A percentile compares a stretch with the other conserved stretches of the same genome.
These are phyloP conservation scores for Petrocephalus microphthalmus DNA, from an alignment of 2,113 vertebrate species.

Conservation along the genomic window DNA sequence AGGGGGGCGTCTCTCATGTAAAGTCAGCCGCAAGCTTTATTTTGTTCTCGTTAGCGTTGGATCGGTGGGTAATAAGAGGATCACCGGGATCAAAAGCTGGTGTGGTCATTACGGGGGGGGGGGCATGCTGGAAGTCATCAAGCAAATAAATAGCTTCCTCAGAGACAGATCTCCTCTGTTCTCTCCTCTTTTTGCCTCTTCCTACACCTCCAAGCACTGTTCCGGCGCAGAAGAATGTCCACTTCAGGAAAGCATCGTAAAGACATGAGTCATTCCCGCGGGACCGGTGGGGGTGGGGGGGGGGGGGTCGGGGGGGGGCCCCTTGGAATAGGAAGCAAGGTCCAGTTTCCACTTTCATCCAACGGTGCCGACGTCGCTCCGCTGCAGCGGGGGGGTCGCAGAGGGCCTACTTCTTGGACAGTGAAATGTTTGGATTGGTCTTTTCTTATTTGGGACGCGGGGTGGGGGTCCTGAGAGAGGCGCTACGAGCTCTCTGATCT, in stretches of 20 bases:
- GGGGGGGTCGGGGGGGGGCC: not conserved
- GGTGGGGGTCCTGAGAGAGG: constrained; percentile 75
- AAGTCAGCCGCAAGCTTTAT: not conserved
- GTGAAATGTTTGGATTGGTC: constrained; percentile 72
- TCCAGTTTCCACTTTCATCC: not conserved
- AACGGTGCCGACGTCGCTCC: constrained; percentile 1
- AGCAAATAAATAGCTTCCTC: constrained; percentile 64
- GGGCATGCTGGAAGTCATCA: constrained; percentile 64
- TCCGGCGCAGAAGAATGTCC: constrained; percentile 71
- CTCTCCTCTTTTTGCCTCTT: constrained; percentile 66
- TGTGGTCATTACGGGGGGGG: constrained; percentile 38
- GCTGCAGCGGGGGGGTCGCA: constrained; percentile 60
- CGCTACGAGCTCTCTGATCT: constrained; percentile 80
- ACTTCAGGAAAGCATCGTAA: constrained; percentile 64
- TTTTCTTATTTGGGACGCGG: constrained; percentile 48
- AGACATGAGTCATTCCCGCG: constrained; percentile 61
- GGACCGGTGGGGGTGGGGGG: not conserved
- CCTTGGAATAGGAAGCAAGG: not conserved
- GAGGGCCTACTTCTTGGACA: constrained; percentile 24
- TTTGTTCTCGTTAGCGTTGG: not conserved
- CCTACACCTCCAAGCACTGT: constrained; percentile 56
- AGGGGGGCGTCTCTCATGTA: not conserved
- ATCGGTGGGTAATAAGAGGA: not conserved
- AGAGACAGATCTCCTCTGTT: constrained; percentile 71
- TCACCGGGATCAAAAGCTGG: constrained; percentile 50